A percentile compares a stretch with the other conserved stretches of the same genome.
Conservation (phyloP, 2,113 vertebrate species). For the Numida meleagris region DNA sequence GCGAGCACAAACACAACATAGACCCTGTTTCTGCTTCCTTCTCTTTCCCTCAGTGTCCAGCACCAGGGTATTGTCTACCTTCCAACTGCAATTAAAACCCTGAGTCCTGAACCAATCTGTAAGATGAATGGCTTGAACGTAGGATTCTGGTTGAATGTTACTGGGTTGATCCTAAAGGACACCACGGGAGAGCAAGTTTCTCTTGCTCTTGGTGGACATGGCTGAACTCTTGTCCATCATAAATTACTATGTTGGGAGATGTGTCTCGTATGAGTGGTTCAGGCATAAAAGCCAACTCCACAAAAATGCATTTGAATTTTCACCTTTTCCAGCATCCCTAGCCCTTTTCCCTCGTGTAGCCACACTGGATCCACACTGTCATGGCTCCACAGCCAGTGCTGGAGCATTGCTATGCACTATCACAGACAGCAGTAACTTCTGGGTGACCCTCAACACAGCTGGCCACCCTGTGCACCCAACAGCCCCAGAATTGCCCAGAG, state of each 20-base stretch:
- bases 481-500: neutral
- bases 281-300: neutral
- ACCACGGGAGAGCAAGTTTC: neutral
- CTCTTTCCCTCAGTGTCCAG: neutral
- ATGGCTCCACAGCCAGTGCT: neutral
- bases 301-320: neutral
- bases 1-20: neutral
- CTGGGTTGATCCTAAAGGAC: neutral
- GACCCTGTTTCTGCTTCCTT: neutral
- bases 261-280: accelerated
- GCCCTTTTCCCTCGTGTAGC: neutral
- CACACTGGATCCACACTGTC: neutral
- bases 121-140: neutral
- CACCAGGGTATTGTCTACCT: neutral
- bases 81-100: neutral
- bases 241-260: neutral
- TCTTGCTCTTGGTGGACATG: neutral
- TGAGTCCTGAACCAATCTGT: accelerated
- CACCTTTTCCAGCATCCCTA: neutral
- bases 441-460: neutral
- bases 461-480: neutral
- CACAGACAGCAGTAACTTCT: neutral
- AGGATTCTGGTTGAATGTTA: neutral
- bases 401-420: neutral
- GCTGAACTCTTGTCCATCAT: neutral